A percentile compares a stretch with the other conserved stretches of the same genome.
These are phyloP conservation scores for Hirtodrosophila cameraria DNA, from an alignment of 2,888 invertebrate species.

Conservation along the genomic window DNA sequence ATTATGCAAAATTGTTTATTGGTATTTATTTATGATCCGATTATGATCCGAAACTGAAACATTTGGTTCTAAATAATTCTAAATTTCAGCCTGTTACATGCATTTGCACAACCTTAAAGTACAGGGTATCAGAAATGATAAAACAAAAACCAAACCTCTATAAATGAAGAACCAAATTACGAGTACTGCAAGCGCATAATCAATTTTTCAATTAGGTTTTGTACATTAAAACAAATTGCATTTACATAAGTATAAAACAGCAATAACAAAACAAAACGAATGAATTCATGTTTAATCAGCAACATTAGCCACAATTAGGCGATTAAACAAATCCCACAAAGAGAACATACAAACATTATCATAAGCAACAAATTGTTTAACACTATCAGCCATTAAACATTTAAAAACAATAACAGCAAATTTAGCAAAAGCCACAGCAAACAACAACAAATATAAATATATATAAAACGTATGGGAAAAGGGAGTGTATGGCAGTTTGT, in stretches of 20 bases:
- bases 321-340: conserved; percentile 56
- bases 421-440: conserved; percentile 60
- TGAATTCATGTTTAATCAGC: conserved; percentile 62
- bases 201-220: conserved; percentile 67
- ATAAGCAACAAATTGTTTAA: conserved; percentile 63
- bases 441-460: conserved; percentile 52
- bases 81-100: too few relatives aligned
- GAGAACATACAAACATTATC: conserved; percentile 56
- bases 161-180: conserved; percentile 35
- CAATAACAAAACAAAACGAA: conserved; percentile 38
- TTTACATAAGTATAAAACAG: conserved; percentile 51
- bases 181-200: conserved; percentile 50
- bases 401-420: conserved; percentile 54
- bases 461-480: conserved; percentile 51
- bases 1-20: too few relatives aligned
- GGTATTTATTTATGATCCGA: too few relatives aligned
- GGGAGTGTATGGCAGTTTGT: conserved; percentile 68
- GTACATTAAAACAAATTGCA: conserved; percentile 71
- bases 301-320: conserved; percentile 67
- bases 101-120: too few relatives aligned
- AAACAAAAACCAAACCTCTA: conserved; percentile 24
- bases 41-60: too few relatives aligned
- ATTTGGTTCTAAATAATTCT: too few relatives aligned
- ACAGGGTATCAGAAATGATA: neutral
- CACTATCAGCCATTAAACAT: conserved; percentile 68